Base-by-base conservation (phyloP, 2,888 invertebrate species). In the Andricus quercusramuli region DNA sequence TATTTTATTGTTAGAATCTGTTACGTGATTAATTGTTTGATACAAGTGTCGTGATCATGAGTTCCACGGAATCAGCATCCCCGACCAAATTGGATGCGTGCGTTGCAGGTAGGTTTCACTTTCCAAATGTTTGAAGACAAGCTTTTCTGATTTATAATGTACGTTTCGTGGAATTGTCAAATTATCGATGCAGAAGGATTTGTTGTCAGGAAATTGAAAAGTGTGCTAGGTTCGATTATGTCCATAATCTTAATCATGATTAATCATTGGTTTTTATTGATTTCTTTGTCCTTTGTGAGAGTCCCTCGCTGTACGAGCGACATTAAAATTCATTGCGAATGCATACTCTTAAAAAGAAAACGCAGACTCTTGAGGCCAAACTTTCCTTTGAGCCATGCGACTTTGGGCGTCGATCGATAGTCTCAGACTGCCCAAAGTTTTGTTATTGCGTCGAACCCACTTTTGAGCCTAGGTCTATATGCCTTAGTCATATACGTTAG, bases 41-140 rank as follows among this genome's bases (percentile, higher is more conserved):
- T 56, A 4, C 1, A 32, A 56, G 15, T 44, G 1, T 6, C 4
- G 51, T 68, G 83, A 82, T 68, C 79, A 80, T 80, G 86, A 86
- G 32, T 29, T 74, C 74, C 13, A 29, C 20, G 37, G 32, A 74
- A 74, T 9, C 25, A n/a, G 17, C 20, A 47, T 74, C 56, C 32
- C n/a, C 29, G 56, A 51, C 6, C 29, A n/a, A 56, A n/a, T 70
- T 29, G 11, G 74, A 37, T 74, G 56, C 32, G 56, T 74, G 56
- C n/a, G 32, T 15, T 15, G 51, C 20, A 56, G 74, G 74, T 74
- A 74, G 29, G 74, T 56, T 25, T 25, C 15, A 44, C 32, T n/a
- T 9, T 20, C 4, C 5, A 25, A 47, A 29, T 29, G 20, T 51
- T 20, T 13, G 32, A 25, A 25, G 22, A 5, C 25, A 29, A 29